phyloP scores from a whole-genome alignment of 2,888 invertebrate species.

The Leptinotarsa rubiginosa region DNA sequence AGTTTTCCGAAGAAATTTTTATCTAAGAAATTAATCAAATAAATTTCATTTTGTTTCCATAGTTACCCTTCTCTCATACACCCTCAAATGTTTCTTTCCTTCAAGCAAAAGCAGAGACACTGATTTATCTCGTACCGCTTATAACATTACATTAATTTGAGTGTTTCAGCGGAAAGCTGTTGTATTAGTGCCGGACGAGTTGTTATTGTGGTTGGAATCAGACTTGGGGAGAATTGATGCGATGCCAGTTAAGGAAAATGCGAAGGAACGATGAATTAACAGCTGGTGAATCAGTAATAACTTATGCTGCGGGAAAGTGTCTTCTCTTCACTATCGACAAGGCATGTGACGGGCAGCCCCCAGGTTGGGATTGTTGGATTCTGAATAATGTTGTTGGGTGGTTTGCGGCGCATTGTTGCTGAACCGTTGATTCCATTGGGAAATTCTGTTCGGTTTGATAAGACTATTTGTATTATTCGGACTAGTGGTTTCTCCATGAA shows the following conservation, averaged over 20 bases:
- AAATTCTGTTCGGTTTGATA: not conserved
- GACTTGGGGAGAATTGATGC: conserved; percentile 23
- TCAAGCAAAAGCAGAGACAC: conserved; percentile 24
- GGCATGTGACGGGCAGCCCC: conserved; percentile 1
- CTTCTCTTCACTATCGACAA: not conserved
- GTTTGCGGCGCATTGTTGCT: not conserved
- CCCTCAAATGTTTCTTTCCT: conserved; percentile 10
- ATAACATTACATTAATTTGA: conserved; percentile 35
- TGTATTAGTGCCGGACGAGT: conserved; percentile 33
- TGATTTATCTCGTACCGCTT: conserved; percentile 29
- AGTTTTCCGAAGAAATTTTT: no score
- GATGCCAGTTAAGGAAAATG: conserved; percentile 31
- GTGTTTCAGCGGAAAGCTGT: conserved; percentile 33
- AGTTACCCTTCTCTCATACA: not conserved
- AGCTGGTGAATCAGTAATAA: conserved; percentile 4
- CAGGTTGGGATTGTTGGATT: conserved; percentile 9
- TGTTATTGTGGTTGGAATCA: conserved; percentile 32
- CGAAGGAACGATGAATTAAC: conserved; percentile 27
- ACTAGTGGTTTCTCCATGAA: not conserved
- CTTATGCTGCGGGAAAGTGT: conserved; percentile 8
- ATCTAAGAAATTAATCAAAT: no score
- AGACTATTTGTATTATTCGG: not conserved
- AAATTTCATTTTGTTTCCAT: no score
- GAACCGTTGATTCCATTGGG: not conserved
- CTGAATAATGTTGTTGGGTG: conserved; percentile 1